phyloP scores from a whole-genome alignment of 2,113 vertebrate genomes.

The Hypocryptadius cinnamomeus region DNA sequence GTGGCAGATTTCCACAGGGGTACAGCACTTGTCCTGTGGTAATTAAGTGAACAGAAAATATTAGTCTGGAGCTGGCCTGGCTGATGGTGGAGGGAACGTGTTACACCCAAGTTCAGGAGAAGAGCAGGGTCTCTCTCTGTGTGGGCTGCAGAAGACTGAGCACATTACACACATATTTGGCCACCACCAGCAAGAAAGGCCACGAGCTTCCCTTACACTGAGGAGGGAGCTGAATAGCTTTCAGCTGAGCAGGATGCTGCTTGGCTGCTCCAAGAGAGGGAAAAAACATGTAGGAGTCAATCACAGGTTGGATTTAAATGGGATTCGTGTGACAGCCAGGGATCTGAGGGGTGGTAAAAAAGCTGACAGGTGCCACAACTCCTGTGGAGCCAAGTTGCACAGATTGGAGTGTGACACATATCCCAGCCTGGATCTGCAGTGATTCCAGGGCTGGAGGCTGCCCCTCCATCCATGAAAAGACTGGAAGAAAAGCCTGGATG shows the following conservation, averaged over 20 bases:
- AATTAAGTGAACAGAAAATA: slow-evolving; percentile 59
- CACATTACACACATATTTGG: slow-evolving; percentile 60
- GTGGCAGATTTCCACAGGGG: slow-evolving; percentile 44
- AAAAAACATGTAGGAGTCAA: slow-evolving; percentile 8
- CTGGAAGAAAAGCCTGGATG: neutral
- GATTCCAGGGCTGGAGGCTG: neutral
- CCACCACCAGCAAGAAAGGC: slow-evolving; percentile 32
- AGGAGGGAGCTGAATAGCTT: slow-evolving; percentile 28
- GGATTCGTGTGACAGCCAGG: neutral
- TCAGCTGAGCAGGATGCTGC: slow-evolving; percentile 30
- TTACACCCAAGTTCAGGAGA: slow-evolving; percentile 27
- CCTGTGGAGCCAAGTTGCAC: neutral
- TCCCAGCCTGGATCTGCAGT: neutral
- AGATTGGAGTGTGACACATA: neutral
- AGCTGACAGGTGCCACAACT: neutral
- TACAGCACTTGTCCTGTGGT: slow-evolving; percentile 47
- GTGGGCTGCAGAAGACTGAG: slow-evolving; percentile 46
- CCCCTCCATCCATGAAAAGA: neutral
- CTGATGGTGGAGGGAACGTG: neutral
- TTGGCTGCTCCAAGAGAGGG: slow-evolving; percentile 7
- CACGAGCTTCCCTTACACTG: neutral
- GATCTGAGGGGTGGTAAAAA: neutral
- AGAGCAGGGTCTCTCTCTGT: slow-evolving; percentile 45
- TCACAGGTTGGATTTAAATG: neutral
- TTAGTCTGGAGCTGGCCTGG: slow-evolving; percentile 30